Evolutionary conservation across 2,113 vertebrate species (phyloP).

Genomic region (Silurus glanis): DNA sequence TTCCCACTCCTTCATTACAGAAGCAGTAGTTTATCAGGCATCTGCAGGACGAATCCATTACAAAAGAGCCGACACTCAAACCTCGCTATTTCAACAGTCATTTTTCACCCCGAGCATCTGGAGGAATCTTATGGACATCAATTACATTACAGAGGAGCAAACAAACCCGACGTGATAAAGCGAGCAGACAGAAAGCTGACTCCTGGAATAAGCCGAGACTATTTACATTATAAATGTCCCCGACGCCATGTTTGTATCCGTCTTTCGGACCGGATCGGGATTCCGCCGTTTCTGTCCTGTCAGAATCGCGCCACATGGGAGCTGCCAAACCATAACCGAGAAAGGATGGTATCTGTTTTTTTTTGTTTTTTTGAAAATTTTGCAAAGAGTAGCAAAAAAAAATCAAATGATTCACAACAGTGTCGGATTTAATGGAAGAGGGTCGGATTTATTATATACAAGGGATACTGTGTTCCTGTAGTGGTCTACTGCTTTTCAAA

Average conservation of each 20-base stretch:
- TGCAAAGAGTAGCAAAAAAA: constrained; percentile 31
- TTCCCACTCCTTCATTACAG: background rate
- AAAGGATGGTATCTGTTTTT: background rate
- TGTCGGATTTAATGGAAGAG: constrained; percentile 18
- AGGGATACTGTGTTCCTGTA: background rate
- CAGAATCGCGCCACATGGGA: constrained; percentile 11
- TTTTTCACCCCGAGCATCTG: constrained; percentile 19
- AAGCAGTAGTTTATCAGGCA: constrained; percentile 23
- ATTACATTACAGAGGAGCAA: constrained; percentile 28
- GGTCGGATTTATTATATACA: constrained; percentile 38
- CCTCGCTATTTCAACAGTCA: background rate
- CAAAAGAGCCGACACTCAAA: background rate
- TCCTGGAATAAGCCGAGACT: constrained; percentile 10
- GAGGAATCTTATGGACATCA: constrained; percentile 11
- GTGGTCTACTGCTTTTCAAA: background rate
- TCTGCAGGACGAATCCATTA: constrained; percentile 6
- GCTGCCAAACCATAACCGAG: constrained; percentile 12
- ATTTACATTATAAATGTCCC: constrained; percentile 44
- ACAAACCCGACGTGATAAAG: constrained; percentile 26
- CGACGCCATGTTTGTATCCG: background rate
- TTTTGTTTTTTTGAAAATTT: background rate
- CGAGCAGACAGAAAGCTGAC: constrained; percentile 21
- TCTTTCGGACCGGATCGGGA: constrained; percentile 13
- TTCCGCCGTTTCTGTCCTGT: constrained; percentile 19
- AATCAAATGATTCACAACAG: constrained; percentile 16